Conservation (phyloP, 2,797 vertebrate genomes). For the Tenualosa thibaudeaui region DNA sequence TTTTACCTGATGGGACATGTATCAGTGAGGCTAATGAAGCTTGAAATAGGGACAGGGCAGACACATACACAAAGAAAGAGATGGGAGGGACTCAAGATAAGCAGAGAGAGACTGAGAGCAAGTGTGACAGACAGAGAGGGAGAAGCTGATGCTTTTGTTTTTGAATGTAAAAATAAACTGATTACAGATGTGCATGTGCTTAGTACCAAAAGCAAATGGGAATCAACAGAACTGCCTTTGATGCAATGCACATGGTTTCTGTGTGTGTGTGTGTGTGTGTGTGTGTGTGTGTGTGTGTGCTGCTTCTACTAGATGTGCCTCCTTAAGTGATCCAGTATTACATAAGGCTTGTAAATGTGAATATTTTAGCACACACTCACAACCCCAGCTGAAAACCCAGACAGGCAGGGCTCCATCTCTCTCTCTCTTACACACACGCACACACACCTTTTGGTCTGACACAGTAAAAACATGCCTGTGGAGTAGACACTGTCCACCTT, state of each 20-base stretch:
- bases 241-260: not conserved
- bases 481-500: not conserved
- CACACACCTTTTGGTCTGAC: constrained; percentile 20
- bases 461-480: not conserved
- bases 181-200: not conserved
- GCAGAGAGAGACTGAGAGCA: not conserved
- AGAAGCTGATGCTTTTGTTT: not conserved
- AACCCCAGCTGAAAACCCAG: constrained; percentile 39
- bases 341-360: constrained; percentile 32
- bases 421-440: constrained; percentile 32
- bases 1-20: constrained; percentile 55
- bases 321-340: constrained; percentile 26
- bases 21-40: constrained; percentile 24
- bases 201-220: not conserved
- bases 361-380: constrained; percentile 38
- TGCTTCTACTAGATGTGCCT: constrained; percentile 7
- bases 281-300: not conserved
- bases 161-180: not conserved
- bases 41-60: constrained; percentile 26
- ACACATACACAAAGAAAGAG: not conserved
- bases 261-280: constrained; percentile 14
- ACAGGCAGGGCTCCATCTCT: not conserved
- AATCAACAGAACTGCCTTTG: not conserved
- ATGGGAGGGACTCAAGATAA: not conserved
- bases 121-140: not conserved